These are phyloP conservation scores for Brachionus koreanus DNA, from an alignment of 1,140 invertebrate species.

Conservation along the genomic window DNA sequence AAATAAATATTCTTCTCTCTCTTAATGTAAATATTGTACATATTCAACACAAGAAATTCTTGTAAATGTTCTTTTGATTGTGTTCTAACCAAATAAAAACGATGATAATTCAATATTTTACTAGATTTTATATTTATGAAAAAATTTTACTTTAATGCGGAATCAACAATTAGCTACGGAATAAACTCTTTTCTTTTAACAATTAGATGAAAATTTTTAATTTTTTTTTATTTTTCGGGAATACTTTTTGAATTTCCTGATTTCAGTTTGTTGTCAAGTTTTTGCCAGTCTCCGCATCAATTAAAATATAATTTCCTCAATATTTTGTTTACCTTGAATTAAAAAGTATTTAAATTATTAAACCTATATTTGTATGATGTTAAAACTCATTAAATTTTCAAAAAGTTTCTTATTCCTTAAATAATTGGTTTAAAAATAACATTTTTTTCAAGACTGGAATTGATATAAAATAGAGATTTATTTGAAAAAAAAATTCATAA, in stretches of 20 bases:
- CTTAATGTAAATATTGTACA: background rate
- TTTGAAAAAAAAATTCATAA: background rate
- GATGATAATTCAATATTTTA: background rate
- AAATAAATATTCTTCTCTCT: slow-evolving; percentile 8
- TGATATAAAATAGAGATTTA: background rate
- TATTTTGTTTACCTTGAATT: background rate
- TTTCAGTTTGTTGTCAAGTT: background rate
- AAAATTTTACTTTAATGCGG: background rate
- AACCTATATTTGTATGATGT: background rate
- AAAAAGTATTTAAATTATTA: background rate
- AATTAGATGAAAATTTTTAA: background rate
- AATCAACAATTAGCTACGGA: background rate
- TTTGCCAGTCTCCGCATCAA: background rate
- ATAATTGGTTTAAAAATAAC: background rate
- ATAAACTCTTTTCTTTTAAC: background rate
- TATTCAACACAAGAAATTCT: background rate
- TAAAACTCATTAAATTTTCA: background rate
- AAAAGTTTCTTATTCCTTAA: background rate
- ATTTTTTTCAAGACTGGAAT: background rate
- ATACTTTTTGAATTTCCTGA: background rate
- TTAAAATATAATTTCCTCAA: background rate
- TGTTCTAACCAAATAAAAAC: background rate
- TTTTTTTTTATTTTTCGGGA: background rate
- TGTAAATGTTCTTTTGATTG: background rate
- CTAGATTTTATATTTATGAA: background rate